Evolutionary conservation across 2,113 vertebrate species (phyloP).

Genomic region (Aegithalos caudatus): DNA sequence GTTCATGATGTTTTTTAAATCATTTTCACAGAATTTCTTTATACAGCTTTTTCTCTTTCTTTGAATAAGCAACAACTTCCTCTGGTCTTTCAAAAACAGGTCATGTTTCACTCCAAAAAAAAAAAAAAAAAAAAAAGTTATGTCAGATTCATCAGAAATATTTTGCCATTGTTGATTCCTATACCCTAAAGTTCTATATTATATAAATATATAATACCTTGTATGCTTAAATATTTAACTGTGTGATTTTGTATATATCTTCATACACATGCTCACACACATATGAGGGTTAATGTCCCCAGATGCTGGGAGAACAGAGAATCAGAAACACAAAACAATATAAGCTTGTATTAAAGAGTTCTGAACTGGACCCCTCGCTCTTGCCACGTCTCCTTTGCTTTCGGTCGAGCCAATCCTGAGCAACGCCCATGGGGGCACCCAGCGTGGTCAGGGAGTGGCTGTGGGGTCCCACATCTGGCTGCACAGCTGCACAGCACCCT

Average conservation of each 20-base stretch:
- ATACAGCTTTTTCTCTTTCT: constrained; percentile 66
- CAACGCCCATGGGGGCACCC: rapidly evolving
- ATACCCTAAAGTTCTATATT: constrained; percentile 84
- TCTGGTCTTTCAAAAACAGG: constrained; percentile 76
- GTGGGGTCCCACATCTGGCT: background rate
- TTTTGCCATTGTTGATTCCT: constrained; percentile 84
- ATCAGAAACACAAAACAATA: constrained; percentile 66
- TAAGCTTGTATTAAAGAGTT: constrained; percentile 73
- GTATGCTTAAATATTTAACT: constrained; percentile 76
- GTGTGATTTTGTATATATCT: constrained; percentile 73
- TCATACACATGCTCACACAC: constrained; percentile 50
- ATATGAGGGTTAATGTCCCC: constrained; percentile 59
- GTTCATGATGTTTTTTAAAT: constrained; percentile 68
- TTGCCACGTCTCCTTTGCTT: constrained; percentile 55
- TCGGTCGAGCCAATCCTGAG: background rate
- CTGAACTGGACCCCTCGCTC: constrained; percentile 53
- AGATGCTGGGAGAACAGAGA: constrained; percentile 55
- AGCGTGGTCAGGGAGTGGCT: background rate
- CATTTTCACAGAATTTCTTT: constrained; percentile 73
- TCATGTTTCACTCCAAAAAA: constrained; percentile 67
- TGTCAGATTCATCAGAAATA: constrained; percentile 78
- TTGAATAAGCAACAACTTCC: constrained; percentile 41
- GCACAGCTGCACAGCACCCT: background rate
- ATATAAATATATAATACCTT: constrained; percentile 84
- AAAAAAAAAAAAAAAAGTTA: constrained; percentile 22